These are phyloP conservation scores for Anarsia innoxiella DNA, from an alignment of 2,888 invertebrate genomes.

Conservation along the genomic window DNA sequence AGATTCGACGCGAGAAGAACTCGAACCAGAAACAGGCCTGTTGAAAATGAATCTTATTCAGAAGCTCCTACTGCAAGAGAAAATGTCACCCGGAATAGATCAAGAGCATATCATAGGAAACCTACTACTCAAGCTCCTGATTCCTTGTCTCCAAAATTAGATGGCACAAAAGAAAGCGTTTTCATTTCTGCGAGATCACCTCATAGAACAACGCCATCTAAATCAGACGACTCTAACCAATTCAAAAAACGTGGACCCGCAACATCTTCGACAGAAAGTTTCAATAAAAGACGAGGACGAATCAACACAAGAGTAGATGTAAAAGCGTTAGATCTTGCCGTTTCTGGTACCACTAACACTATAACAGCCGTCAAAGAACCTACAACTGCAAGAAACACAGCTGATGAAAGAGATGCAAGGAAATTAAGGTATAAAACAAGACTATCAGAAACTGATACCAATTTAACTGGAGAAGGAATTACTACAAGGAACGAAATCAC, in stretches of 20 bases:
- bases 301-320: conserved; percentile 39
- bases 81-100: conserved; percentile 35
- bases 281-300: conserved; percentile 39
- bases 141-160: too few species aligned
- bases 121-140: too few species aligned
- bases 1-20: conserved; percentile 55
- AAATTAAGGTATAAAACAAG: conserved; percentile 55
- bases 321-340: conserved; percentile 43
- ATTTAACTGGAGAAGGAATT: conserved; percentile 55
- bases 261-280: conserved; percentile 35
- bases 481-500: conserved; percentile 39
- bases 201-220: neutral
- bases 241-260: conserved; percentile 45
- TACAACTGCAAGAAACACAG: conserved; percentile 41
- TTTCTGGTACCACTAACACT: conserved; percentile 55
- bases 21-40: conserved; percentile 48
- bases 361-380: conserved; percentile 47
- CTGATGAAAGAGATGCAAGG: conserved; percentile 44
- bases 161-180: too few species aligned
- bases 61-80: conserved; percentile 35
- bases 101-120: conserved; percentile 31
- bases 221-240: conserved; percentile 34
- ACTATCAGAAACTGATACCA: conserved; percentile 52
- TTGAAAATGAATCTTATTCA: conserved; percentile 30
- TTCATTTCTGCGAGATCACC: too few species aligned